These are phyloP conservation scores for Papilio gigon DNA, from an alignment of 2,888 invertebrate species.

Conservation along the genomic window DNA sequence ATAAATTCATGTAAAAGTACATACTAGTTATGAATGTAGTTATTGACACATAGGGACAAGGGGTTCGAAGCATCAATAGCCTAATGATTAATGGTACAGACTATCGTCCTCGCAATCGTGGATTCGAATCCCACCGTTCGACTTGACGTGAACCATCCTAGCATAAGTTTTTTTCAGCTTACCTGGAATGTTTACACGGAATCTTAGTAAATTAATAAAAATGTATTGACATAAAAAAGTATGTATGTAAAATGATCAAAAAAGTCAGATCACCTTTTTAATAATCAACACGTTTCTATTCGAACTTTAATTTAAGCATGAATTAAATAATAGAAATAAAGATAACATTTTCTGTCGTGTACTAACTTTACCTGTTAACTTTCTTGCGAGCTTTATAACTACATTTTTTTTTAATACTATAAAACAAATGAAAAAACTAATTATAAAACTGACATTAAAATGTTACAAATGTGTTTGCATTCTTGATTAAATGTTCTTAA, in stretches of 20 bases:
- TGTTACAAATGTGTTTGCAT: neutral
- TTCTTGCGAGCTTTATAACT: slow-evolving; percentile 42
- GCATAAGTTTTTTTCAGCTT: too few species aligned
- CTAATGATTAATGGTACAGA: too few species aligned
- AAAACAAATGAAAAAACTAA: neutral
- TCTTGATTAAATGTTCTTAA: neutral
- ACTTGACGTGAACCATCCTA: too few species aligned
- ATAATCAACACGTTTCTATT: neutral
- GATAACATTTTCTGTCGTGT: neutral
- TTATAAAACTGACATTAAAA: neutral
- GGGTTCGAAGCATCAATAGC: too few species aligned
- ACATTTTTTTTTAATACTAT: neutral
- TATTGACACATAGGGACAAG: neutral
- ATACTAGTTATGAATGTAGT: neutral
- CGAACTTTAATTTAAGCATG: neutral
- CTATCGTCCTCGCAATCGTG: too few species aligned
- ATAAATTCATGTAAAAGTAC: slow-evolving; percentile 19
- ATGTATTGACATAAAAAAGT: too few species aligned
- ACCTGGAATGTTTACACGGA: too few species aligned
- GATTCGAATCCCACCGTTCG: too few species aligned
- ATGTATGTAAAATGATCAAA: too few species aligned
- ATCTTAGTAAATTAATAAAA: too few species aligned
- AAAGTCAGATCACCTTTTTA: neutral
- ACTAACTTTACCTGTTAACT: slow-evolving; percentile 34
- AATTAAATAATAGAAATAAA: neutral